A percentile compares a stretch with the other conserved stretches of the same genome.
Evolutionary conservation across 1,140 invertebrate genomes (phyloP).

Genomic region (Globodera rostochiensis): DNA sequence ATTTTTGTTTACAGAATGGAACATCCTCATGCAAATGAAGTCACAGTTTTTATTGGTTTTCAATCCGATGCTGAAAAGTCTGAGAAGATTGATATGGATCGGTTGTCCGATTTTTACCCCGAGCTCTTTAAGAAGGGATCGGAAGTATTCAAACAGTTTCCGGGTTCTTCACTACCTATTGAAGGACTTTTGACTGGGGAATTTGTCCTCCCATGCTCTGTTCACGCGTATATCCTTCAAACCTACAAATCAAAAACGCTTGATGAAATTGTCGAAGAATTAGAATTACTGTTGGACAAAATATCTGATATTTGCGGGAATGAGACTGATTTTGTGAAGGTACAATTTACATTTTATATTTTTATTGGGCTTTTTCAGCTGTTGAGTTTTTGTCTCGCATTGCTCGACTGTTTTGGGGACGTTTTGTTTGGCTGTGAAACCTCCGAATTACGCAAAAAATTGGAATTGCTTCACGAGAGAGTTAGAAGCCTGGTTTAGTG

Average conservation of each 20-base stretch:
- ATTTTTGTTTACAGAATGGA: not conserved
- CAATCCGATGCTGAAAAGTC: not conserved
- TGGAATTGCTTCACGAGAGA: not conserved
- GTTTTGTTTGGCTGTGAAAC: not conserved
- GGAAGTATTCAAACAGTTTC: not conserved
- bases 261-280: not conserved
- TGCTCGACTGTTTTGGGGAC: constrained; percentile 14
- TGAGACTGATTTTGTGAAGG: constrained; percentile 10
- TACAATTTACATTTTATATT: not conserved
- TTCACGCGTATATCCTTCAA: not conserved
- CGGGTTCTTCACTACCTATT: not conserved
- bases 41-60: constrained; percentile 14
- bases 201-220: not conserved
- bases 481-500: constrained; percentile 8
- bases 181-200: not conserved
- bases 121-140: constrained; percentile 18
- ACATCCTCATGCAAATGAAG: not conserved
- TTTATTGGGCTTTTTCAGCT: constrained; percentile 1
- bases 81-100: not conserved
- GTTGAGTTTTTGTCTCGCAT: constrained; percentile 6
- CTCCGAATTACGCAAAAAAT: constrained; percentile 5
- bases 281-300: not conserved
- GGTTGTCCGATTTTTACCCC: constrained; percentile 6
- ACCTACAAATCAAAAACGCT: not conserved
- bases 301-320: not conserved